Percentiles rank a stretch among this genome's conserved stretches.
phyloP scores from a whole-genome alignment of 2,888 invertebrate species.

The Neoscelio sp. region DNA sequence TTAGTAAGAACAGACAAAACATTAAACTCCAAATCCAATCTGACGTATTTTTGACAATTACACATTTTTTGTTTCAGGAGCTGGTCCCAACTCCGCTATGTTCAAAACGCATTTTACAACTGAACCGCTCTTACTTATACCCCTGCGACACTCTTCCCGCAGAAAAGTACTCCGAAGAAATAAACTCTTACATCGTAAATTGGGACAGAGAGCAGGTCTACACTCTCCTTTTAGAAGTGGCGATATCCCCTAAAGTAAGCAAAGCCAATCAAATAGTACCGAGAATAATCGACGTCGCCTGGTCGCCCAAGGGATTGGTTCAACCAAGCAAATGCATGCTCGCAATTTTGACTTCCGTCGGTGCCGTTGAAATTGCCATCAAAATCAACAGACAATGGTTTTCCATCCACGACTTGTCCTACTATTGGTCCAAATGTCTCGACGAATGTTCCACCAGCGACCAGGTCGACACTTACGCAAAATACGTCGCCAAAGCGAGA shows the following conservation, averaged over 20 bases:
- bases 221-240: constrained; percentile 74
- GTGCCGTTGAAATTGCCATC: constrained; percentile 75
- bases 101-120: constrained; percentile 72
- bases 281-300: constrained; percentile 73
- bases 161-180: constrained; percentile 63
- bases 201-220: constrained; percentile 75
- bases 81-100: constrained; percentile 77
- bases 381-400: constrained; percentile 76
- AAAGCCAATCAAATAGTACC: constrained; percentile 69
- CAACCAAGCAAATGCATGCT: constrained; percentile 75
- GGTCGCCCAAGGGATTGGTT: constrained; percentile 78
- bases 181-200: constrained; percentile 70
- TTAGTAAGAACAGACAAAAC: too few relatives aligned
- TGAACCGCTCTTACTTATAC: constrained; percentile 78
- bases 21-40: too few relatives aligned
- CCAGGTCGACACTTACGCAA: constrained; percentile 4
- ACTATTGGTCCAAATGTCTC: constrained; percentile 68
- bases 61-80: constrained; percentile 73
- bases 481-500: constrained; percentile 67
- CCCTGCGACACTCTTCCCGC: constrained; percentile 74
- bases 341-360: constrained; percentile 76
- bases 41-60: too few relatives aligned
- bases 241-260: constrained; percentile 75
- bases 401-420: constrained; percentile 74
- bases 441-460: constrained; percentile 59